Evolutionary conservation across 2,113 vertebrate species (phyloP).

Genomic region (Sorex fumeus): DNA sequence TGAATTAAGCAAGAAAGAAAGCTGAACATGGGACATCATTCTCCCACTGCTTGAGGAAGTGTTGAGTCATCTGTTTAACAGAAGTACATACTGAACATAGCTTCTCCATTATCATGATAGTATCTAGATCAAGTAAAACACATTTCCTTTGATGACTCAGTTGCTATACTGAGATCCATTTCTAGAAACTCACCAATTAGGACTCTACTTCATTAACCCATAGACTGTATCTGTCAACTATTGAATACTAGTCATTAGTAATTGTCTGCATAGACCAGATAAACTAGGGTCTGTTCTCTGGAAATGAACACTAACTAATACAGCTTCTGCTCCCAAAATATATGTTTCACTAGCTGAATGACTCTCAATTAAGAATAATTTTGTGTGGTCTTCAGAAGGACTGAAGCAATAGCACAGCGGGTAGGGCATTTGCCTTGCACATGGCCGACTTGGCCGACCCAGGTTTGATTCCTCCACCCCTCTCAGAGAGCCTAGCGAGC

Average conservation of each 20-base stretch:
- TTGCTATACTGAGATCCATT: not conserved
- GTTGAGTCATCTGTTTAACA: not conserved
- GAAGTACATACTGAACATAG: not conserved
- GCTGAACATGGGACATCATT: not conserved
- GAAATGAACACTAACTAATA: slow-evolving; percentile 14
- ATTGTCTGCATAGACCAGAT: not conserved
- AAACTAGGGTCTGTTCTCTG: not conserved
- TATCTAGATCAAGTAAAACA: not conserved
- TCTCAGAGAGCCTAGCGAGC: too few species aligned
- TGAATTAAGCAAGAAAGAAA: not conserved
- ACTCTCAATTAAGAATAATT: slow-evolving; percentile 3
- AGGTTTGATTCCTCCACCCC: too few species aligned
- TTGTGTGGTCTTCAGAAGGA: not conserved
- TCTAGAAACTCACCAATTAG: slow-evolving; percentile 33
- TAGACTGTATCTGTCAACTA: not conserved
- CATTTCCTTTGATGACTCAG: not conserved
- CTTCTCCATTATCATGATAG: not conserved
- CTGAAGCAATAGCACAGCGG: too few species aligned
- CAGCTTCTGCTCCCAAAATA: not conserved
- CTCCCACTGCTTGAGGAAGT: not conserved
- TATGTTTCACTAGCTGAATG: not conserved
- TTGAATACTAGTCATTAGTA: not conserved
- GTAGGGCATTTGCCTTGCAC: too few species aligned
- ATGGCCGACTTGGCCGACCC: too few species aligned
- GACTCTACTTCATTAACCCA: slow-evolving; percentile 25